Conservation (phyloP, 2,797 vertebrate species). For the Myotis myotis region DNA sequence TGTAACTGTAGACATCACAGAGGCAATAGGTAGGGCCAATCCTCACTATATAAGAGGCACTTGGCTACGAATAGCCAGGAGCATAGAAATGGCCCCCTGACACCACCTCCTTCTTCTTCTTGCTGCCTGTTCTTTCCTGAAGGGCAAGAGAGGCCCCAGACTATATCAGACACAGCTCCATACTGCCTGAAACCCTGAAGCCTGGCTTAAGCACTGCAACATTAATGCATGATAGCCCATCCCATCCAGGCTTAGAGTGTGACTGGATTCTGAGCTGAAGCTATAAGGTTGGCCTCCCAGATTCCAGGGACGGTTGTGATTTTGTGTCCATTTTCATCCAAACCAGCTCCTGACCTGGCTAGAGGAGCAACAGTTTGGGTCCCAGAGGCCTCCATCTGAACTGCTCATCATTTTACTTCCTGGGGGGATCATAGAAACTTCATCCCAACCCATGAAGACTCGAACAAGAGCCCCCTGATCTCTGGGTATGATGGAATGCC, state of each 20-base stretch:
- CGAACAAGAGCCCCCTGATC: conserved; percentile 65
- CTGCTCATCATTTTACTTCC: not conserved
- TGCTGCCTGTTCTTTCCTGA: not conserved
- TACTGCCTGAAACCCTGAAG: not conserved
- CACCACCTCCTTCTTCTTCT: not conserved
- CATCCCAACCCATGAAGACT: conserved; percentile 52
- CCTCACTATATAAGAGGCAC: not conserved
- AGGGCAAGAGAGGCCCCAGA: not conserved
- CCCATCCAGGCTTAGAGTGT: not conserved
- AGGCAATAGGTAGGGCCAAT: not conserved
- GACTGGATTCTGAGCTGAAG: not conserved
- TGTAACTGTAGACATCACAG: not conserved
- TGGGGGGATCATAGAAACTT: conserved; percentile 63
- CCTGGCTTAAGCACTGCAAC: not conserved
- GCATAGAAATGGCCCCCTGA: not conserved
- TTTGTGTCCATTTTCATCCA: not conserved
- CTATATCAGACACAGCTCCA: not conserved
- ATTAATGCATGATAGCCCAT: not conserved
- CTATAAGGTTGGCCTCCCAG: not conserved
- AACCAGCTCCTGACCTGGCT: not conserved
- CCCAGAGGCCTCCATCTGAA: not conserved
- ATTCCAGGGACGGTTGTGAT: not conserved
- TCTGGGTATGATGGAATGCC: conserved; percentile 68
- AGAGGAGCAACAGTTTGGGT: not conserved
- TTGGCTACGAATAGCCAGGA: not conserved